Evolutionary conservation across 2,113 vertebrate species (phyloP).

Genomic region (Tapirus terrestris): DNA sequence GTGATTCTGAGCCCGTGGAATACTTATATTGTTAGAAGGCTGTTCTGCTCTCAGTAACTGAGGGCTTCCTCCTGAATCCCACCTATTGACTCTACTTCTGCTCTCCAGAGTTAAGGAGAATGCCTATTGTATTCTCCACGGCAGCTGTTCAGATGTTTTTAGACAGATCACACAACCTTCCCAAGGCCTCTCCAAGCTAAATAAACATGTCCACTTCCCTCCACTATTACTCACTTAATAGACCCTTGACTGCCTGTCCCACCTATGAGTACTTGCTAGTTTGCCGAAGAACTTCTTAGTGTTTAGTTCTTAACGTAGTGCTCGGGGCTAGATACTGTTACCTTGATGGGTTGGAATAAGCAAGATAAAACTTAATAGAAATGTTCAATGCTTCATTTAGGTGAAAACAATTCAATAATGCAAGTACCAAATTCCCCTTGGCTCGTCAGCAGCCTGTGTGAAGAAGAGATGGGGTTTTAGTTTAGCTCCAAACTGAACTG

Average conservation of each 20-base stretch:
- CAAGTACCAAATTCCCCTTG: background rate
- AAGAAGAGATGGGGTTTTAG: slow-evolving; percentile 20
- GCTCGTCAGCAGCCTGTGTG: background rate
- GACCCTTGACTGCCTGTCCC: background rate
- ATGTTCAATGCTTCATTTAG: background rate
- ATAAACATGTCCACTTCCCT: background rate
- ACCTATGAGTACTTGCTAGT: background rate
- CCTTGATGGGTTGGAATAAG: background rate
- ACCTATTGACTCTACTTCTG: too few species aligned
- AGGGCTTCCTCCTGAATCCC: background rate
- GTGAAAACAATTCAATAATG: background rate
- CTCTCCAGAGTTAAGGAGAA: background rate
- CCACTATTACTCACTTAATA: background rate
- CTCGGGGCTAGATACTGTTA: background rate
- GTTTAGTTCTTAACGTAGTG: background rate
- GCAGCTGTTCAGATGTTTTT: background rate
- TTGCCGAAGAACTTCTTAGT: background rate
- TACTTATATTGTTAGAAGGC: too few species aligned
- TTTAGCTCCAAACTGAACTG: background rate
- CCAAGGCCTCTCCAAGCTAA: background rate
- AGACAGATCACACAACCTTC: background rate
- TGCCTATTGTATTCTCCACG: accelerated
- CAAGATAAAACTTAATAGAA: slow-evolving; percentile 34
- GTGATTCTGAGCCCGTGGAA: background rate
- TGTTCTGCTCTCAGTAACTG: background rate